A percentile compares a stretch with the other conserved stretches of the same genome.
Evolutionary conservation across 2,113 vertebrate genomes (phyloP).

Genomic region (Ovibos moschatus): DNA sequence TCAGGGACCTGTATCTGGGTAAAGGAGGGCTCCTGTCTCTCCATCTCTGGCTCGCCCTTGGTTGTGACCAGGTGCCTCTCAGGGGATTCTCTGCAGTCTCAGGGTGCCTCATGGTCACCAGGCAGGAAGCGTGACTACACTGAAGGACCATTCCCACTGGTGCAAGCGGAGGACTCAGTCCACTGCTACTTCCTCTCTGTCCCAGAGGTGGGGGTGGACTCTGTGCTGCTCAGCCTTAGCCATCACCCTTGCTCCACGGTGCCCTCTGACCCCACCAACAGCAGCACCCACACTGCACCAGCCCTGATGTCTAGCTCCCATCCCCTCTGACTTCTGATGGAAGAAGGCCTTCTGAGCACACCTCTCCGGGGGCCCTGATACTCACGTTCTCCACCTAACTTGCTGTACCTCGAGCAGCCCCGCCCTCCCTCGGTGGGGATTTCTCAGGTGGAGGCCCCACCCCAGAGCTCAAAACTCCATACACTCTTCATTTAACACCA

Average conservation of each 20-base stretch:
- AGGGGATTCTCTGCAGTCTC: background rate
- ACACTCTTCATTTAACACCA: background rate
- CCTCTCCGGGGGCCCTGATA: background rate
- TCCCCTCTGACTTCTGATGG: background rate
- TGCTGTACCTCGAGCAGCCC: fast-evolving
- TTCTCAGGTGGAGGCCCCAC: background rate
- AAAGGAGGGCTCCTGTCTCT: background rate
- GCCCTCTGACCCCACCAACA: background rate
- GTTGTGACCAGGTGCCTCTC: background rate
- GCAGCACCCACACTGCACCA: background rate
- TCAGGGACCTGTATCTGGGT: background rate
- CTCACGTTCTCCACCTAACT: background rate
- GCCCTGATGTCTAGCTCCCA: background rate
- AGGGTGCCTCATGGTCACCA: fast-evolving
- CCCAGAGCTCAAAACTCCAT: background rate
- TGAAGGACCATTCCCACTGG: background rate
- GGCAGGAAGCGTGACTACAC: background rate
- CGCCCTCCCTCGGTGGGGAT: fast-evolving
- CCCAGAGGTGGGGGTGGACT: background rate
- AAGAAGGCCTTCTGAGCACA: background rate
- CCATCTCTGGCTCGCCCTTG: background rate
- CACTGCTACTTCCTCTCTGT: background rate
- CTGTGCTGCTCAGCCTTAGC: background rate
- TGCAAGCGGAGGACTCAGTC: background rate
- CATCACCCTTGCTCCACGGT: background rate